phyloP scores from a whole-genome alignment of 2,797 vertebrate genomes.

The Catamblyrhynchus diadema region DNA sequence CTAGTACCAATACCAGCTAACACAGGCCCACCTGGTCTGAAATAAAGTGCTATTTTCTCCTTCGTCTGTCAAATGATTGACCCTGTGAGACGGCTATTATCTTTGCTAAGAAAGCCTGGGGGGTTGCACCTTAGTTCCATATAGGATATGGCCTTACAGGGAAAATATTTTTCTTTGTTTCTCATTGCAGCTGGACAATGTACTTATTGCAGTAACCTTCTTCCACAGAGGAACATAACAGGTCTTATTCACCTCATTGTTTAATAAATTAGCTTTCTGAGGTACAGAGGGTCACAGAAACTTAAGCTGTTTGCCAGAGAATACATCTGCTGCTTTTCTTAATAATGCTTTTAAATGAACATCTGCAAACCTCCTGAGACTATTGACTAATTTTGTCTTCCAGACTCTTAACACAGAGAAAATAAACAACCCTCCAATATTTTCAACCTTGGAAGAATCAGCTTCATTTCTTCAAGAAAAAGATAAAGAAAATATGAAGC shows the following conservation, averaged over 20 bases:
- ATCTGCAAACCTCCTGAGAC: slow-evolving; percentile 28
- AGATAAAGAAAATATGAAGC: background rate
- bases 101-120: background rate
- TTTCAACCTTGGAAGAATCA: background rate
- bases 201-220: background rate
- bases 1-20: background rate
- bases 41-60: background rate
- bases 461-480: background rate
- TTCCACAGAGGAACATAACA: background rate
- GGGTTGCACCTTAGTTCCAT: background rate
- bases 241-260: slow-evolving; percentile 1
- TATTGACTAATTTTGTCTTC: background rate
- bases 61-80: background rate
- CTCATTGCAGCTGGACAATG: background rate
- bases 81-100: background rate
- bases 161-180: slow-evolving; percentile 20
- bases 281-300: slow-evolving; percentile 32
- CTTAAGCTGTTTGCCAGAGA: background rate
- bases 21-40: background rate
- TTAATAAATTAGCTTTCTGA: slow-evolving; percentile 34
- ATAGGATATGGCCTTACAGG: background rate
- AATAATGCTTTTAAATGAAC: slow-evolving; percentile 30
- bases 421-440: background rate
- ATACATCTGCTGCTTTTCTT: slow-evolving; percentile 38
- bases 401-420: background rate